Percentiles rank a stretch among this genome's conserved stretches.
These are phyloP conservation scores for Drosophila fuyamai DNA, from an alignment of 1,140 invertebrate species.

Conservation along the genomic window DNA sequence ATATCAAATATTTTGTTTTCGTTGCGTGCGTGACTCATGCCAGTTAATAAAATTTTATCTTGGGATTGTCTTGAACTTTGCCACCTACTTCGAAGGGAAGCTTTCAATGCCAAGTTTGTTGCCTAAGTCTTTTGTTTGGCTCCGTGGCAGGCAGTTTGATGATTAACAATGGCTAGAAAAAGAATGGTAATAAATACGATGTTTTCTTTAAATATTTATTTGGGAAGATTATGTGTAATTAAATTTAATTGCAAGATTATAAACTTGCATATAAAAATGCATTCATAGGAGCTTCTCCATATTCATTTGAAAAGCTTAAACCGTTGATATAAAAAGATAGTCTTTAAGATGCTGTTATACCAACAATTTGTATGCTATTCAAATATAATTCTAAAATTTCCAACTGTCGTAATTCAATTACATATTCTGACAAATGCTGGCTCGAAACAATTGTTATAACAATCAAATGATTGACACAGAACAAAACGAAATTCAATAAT, in stretches of 20 bases:
- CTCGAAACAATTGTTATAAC: slow-evolving; percentile 19
- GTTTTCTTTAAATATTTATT: slow-evolving; percentile 7
- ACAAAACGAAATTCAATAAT: slow-evolving; percentile 18
- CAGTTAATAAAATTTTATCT: slow-evolving; percentile 37
- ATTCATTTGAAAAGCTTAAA: neutral
- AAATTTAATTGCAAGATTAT: neutral
- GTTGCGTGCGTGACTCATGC: slow-evolving; percentile 55
- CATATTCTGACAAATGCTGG: neutral
- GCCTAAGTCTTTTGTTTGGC: slow-evolving; percentile 69
- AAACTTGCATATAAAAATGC: neutral
- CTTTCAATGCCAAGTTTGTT: slow-evolving; percentile 64
- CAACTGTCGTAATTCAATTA: neutral
- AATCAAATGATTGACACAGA: slow-evolving; percentile 23
- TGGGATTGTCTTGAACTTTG: slow-evolving; percentile 49
- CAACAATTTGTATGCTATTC: too few relatives aligned
- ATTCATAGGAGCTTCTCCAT: neutral
- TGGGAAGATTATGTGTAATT: slow-evolving; percentile 1
- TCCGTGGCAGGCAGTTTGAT: slow-evolving; percentile 1
- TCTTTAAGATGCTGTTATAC: too few relatives aligned
- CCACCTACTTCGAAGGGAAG: slow-evolving; percentile 22
- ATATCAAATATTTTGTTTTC: slow-evolving; percentile 11
- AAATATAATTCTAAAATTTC: too few relatives aligned
- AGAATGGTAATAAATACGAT: slow-evolving; percentile 4
- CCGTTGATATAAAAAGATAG: too few relatives aligned
- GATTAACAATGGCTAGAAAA: slow-evolving; percentile 20